Evolutionary conservation across 1,140 invertebrate species (phyloP).

Genomic region (Marisa cornuarietis): DNA sequence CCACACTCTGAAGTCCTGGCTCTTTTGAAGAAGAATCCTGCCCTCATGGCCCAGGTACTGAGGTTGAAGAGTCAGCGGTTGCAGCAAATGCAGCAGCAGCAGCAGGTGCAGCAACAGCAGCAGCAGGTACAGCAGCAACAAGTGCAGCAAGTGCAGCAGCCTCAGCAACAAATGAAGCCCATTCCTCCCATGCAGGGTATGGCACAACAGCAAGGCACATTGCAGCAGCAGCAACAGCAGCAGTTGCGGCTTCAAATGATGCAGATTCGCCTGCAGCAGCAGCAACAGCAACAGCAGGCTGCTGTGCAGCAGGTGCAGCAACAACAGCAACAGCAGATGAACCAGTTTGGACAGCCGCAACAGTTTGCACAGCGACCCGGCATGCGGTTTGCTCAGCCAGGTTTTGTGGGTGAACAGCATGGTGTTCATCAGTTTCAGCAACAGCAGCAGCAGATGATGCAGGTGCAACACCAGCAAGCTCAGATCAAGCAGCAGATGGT

Average conservation of each 20-base stretch:
- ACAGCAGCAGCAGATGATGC: slow-evolving; percentile 51
- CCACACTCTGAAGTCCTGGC: slow-evolving; percentile 92
- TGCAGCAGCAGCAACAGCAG: slow-evolving; percentile 57
- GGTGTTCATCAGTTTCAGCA: slow-evolving; percentile 54
- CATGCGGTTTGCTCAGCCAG: slow-evolving; percentile 57
- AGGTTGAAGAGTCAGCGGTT: slow-evolving; percentile 76
- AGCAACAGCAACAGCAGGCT: slow-evolving; percentile 31
- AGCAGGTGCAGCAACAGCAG: slow-evolving; percentile 51
- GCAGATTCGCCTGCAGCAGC: slow-evolving; percentile 35
- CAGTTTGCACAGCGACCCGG: slow-evolving; percentile 58
- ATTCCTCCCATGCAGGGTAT: slow-evolving; percentile 39
- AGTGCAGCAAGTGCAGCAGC: slow-evolving; percentile 57
- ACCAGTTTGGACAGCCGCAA: slow-evolving; percentile 65
- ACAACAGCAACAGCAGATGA: slow-evolving; percentile 52
- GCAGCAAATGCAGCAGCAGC: slow-evolving; percentile 65
- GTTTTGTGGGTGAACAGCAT: slow-evolving; percentile 41
- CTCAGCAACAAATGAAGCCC: slow-evolving; percentile 60
- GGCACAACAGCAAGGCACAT: slow-evolving; percentile 31
- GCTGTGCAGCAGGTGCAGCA: slow-evolving; percentile 47
- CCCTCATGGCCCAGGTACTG: slow-evolving; percentile 95
- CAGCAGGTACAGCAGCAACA: slow-evolving; percentile 65
- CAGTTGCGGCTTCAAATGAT: slow-evolving; percentile 59
- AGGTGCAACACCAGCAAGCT: slow-evolving; percentile 63
- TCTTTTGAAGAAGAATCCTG: slow-evolving; percentile 93
- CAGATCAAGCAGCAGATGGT: slow-evolving; percentile 59